phyloP scores from a whole-genome alignment of 2,888 invertebrate species.

The Papilio elwesi region DNA sequence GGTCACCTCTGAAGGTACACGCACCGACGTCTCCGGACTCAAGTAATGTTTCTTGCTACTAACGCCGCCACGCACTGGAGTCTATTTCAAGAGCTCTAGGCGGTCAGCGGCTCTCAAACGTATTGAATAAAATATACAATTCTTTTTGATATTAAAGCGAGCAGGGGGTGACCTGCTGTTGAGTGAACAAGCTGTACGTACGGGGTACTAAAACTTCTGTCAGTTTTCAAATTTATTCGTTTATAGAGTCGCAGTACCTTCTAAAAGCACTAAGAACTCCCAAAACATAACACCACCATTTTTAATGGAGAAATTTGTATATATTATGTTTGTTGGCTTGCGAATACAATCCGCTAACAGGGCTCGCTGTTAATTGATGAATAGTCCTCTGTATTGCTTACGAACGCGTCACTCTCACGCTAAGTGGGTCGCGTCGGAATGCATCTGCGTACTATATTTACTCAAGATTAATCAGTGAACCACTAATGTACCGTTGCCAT shows the following conservation, averaged over 20 bases:
- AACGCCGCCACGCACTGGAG: conserved; percentile 53
- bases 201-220: no score
- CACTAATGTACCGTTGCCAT: background rate
- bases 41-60: conserved; percentile 48
- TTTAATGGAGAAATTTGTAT: background rate
- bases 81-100: conserved; percentile 61
- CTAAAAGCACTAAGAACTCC: no score
- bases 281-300: background rate
- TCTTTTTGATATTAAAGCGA: background rate
- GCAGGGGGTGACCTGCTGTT: no score
- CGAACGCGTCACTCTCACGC: conserved; percentile 5
- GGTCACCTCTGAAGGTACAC: conserved; percentile 45
- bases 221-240: no score
- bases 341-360: conserved; percentile 4
- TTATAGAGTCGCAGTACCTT: no score
- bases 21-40: conserved; percentile 57
- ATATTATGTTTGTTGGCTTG: background rate
- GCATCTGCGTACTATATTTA: conserved; percentile 2
- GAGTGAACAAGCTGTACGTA: no score
- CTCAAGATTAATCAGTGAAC: conserved; percentile 7
- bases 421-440: conserved; percentile 17
- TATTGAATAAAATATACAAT: background rate
- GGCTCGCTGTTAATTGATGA: conserved; percentile 20
- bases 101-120: conserved; percentile 54
- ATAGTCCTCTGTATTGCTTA: conserved; percentile 7